Conservation (phyloP, 2,888 invertebrate genomes). For the Phragmatobia fuliginosa region DNA sequence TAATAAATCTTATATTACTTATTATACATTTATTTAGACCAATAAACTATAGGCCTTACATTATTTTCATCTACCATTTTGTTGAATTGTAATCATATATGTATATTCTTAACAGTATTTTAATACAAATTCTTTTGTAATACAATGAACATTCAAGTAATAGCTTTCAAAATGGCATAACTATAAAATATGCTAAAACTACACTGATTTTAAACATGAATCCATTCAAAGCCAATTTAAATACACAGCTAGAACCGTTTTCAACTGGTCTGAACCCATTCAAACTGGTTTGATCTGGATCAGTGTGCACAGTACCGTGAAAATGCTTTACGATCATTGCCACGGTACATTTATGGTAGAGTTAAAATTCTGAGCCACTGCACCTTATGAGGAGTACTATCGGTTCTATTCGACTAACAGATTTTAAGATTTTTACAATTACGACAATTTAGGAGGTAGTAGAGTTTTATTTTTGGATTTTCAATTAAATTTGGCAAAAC, state of each 20-base stretch:
- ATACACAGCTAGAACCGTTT: constrained; percentile 43
- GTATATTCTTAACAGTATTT: not conserved
- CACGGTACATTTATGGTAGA: constrained; percentile 66
- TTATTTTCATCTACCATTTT: not conserved
- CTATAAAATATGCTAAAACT: constrained; percentile 26
- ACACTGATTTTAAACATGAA: constrained; percentile 43
- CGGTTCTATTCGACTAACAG: constrained; percentile 20
- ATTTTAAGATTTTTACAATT: too few species aligned
- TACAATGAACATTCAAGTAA: not conserved
- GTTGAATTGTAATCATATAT: not conserved
- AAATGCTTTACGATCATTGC: constrained; percentile 78
- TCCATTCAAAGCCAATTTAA: constrained; percentile 42
- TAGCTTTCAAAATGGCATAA: constrained; percentile 6
- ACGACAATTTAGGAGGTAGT: too few species aligned
- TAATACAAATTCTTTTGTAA: too few species aligned
- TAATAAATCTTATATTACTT: not conserved
- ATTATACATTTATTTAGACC: not conserved
- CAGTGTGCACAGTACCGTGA: constrained; percentile 66
- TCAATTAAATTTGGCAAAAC: not conserved
- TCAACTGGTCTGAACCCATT: constrained; percentile 53
- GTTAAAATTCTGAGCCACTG: constrained; percentile 73
- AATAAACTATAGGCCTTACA: not conserved
- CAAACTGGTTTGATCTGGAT: constrained; percentile 61
- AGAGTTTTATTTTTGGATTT: too few species aligned
- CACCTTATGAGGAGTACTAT: constrained; percentile 42